Conservation (phyloP, 2,888 invertebrate species). For the Ecliptopera silaceata region DNA sequence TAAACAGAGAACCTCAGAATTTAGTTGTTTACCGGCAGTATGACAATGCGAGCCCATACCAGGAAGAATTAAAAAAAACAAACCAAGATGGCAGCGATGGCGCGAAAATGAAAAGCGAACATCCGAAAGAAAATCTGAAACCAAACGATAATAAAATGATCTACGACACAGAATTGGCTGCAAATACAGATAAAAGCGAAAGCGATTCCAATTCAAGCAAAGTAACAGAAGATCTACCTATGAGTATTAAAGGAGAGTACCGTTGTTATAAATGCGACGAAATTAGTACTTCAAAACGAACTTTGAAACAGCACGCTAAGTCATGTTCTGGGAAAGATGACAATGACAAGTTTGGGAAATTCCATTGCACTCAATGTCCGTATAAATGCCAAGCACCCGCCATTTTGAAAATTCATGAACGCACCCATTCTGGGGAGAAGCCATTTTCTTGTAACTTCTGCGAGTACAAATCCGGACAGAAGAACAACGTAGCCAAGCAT, state of each 20-base stretch:
- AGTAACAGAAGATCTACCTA: constrained; percentile 54
- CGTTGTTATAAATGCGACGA: constrained; percentile 69
- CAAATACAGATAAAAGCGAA: not conserved
- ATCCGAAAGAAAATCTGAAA: constrained; percentile 72
- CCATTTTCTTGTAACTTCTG: constrained; percentile 77
- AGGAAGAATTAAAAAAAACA: constrained; percentile 62
- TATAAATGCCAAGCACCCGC: constrained; percentile 79
- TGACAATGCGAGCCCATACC: constrained; percentile 60
- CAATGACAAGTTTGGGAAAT: constrained; percentile 66
- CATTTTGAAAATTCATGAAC: constrained; percentile 77
- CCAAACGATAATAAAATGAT: constrained; percentile 69
- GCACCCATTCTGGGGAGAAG: constrained; percentile 76
- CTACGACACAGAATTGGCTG: constrained; percentile 46
- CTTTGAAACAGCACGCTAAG: constrained; percentile 69
- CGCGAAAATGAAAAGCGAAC: constrained; percentile 54
- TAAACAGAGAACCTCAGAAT: constrained; percentile 68
- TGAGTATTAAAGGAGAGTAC: constrained; percentile 72
- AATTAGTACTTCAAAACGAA: constrained; percentile 65
- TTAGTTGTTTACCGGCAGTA: constrained; percentile 68
- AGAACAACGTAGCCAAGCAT: constrained; percentile 80
- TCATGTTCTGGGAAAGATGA: constrained; percentile 50
- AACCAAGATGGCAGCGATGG: constrained; percentile 44
- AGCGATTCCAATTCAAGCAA: constrained; percentile 39
- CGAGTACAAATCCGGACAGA: constrained; percentile 78
- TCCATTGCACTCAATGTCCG: constrained; percentile 69